Percentiles rank a stretch among this genome's conserved stretches.
These are phyloP conservation scores for Laticauda colubrina DNA, from an alignment of 2,113 vertebrate species.

Conservation along the genomic window DNA sequence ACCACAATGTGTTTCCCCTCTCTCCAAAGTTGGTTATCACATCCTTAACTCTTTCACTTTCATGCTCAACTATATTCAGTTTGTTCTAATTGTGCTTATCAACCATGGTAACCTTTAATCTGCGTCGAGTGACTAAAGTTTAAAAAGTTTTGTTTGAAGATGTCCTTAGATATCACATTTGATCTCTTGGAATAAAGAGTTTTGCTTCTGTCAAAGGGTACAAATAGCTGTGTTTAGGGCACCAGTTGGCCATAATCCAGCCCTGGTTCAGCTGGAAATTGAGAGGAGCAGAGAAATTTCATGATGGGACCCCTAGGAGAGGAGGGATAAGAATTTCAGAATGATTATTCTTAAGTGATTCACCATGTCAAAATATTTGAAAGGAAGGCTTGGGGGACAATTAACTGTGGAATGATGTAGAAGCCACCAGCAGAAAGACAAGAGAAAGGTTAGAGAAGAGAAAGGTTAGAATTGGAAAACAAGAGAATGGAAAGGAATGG, in stretches of 20 bases:
- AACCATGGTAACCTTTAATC: background rate
- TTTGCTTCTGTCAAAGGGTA: background rate
- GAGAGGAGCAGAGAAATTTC: conserved; percentile 41
- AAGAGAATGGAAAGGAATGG: background rate
- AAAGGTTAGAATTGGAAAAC: background rate
- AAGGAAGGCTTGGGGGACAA: background rate
- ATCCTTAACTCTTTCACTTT: background rate
- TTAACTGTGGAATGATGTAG: background rate
- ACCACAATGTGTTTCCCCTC: background rate
- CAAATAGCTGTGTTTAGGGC: background rate
- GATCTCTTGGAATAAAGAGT: background rate
- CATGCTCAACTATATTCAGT: background rate
- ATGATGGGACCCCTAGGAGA: conserved; percentile 39
- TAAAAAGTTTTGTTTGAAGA: background rate
- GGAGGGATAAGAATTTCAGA: conserved; percentile 28
- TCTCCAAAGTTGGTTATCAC: background rate
- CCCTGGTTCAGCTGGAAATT: conserved; percentile 24
- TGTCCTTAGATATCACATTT: background rate
- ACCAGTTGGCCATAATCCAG: background rate
- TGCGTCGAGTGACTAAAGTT: background rate
- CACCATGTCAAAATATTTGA: background rate
- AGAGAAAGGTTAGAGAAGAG: background rate
- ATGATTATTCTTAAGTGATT: background rate
- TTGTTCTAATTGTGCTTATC: background rate
- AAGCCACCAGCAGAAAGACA: background rate